A percentile compares a stretch with the other conserved stretches of the same genome.
Evolutionary conservation across 2,797 vertebrate species (phyloP).

Genomic region (Oryzias dopingdopingensis): DNA sequence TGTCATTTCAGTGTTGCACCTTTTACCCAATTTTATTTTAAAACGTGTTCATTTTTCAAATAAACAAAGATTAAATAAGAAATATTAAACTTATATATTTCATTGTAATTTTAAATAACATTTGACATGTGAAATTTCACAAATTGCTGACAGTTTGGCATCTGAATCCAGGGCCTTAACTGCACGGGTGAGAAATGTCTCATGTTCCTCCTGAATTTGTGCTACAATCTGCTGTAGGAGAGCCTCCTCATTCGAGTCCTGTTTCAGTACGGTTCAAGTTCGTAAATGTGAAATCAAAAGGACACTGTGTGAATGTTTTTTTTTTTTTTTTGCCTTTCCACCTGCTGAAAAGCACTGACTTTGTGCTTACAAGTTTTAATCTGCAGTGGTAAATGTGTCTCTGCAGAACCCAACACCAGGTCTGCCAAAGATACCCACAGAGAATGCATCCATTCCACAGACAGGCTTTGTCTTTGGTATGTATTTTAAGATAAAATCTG

Average conservation of each 20-base stretch:
- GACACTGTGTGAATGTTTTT: not conserved
- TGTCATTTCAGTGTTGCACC: no score
- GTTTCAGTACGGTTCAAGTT: slow-evolving; percentile 7
- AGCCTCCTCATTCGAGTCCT: slow-evolving; percentile 23
- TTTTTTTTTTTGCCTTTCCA: not conserved
- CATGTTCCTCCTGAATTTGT: slow-evolving; percentile 36
- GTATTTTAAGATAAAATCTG: slow-evolving; percentile 3
- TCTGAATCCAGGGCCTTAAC: slow-evolving; percentile 18
- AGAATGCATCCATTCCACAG: slow-evolving; percentile 39
- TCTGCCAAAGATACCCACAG: slow-evolving; percentile 56
- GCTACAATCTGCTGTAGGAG: slow-evolving; percentile 49
- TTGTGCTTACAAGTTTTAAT: not conserved
- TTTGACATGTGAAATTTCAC: slow-evolving; percentile 16
- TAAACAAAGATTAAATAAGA: no score
- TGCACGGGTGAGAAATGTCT: slow-evolving; percentile 53
- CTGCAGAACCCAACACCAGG: slow-evolving; percentile 64
- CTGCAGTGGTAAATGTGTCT: slow-evolving; percentile 12
- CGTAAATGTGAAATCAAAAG: no score
- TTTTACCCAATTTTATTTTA: no score
- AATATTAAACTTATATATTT: not conserved
- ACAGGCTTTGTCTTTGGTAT: slow-evolving; percentile 72
- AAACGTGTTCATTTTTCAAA: no score
- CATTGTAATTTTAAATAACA: slow-evolving; percentile 9
- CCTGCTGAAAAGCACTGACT: not conserved
- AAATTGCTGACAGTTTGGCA: slow-evolving; percentile 24